Base-by-base conservation (phyloP, 2,113 vertebrate species). In the Sturnus vulgaris region DNA sequence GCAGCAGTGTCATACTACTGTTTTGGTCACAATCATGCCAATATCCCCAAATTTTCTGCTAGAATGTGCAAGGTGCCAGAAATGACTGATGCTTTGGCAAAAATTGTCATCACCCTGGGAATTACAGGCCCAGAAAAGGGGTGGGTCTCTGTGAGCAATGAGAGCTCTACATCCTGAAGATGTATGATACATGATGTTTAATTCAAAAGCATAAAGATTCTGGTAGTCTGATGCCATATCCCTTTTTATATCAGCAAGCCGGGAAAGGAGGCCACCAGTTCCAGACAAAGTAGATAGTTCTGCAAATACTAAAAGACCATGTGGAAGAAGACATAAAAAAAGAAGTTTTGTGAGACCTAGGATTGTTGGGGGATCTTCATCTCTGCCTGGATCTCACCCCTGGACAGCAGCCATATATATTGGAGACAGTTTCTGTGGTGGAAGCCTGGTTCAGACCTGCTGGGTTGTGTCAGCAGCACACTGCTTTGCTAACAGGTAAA, bases 401-500 rank as follows among this genome's bases (percentile, higher is more conserved):
- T 99, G 99, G 99, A 98, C 99, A 97, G 99, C 98, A 8, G 98
- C 98, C 63, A 96, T 99, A 96, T 99, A 99, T 93, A 98, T 98
- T 9, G 98, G 98, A n/a, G 39, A 97, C 15, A 96, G 87, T 84
- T 99, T 99, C 96, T 99, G 99, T 1, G 97, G 98, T 0, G 99
- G 99, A 37, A 99, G 97, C 37, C 98, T 99, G 22, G 69, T 99
- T n/a, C 97, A 98, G 63, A 98, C 99, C 23, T 99, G 99, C 91
- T 99, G 99, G 99, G 96, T 99, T 15, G 81, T 99, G 55, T 98
- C 99, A 2, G 99, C 99, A 0, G 99, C 99, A 13, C 99, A 99
- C 93, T 99, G 99, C 97, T 99, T 99, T 94, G 97, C 98, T 57
- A 90, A 97, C 97, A 99, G 98, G 99, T 99, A 98, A 84, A 95